These are phyloP conservation scores for Stratiolaelaps scimitus DNA, from an alignment of 1,140 invertebrate genomes.

Conservation along the genomic window DNA sequence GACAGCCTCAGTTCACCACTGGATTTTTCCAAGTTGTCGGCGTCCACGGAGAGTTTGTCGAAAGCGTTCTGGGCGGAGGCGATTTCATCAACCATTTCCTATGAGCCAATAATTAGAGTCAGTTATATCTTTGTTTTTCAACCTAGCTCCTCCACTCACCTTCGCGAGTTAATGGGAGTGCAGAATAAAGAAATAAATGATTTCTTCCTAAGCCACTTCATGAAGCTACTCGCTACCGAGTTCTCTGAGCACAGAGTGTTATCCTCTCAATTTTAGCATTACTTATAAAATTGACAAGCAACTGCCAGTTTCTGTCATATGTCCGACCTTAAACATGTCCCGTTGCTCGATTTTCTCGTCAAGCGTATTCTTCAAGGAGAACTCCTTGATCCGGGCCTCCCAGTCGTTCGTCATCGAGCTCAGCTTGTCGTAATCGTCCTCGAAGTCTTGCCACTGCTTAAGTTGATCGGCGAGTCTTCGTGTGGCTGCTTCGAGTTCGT, in stretches of 20 bases:
- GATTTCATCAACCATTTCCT: conserved; percentile 28
- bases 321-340: conserved; percentile 68
- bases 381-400: conserved; percentile 73
- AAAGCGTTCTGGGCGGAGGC: conserved; percentile 48
- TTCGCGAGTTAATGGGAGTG: too few species aligned
- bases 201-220: too few species aligned
- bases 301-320: not conserved
- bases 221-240: not conserved
- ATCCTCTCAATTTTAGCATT: not conserved
- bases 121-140: not conserved
- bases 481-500: conserved; percentile 54
- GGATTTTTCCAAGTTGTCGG: conserved; percentile 65
- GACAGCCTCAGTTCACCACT: conserved; percentile 77
- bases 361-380: conserved; percentile 62
- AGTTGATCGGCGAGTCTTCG: conserved; percentile 66
- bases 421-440: conserved; percentile 65
- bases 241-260: not conserved
- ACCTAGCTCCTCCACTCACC: too few species aligned
- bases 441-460: conserved; percentile 79
- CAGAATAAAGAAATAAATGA: too few species aligned
- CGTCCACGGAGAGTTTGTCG: conserved; percentile 73
- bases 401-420: conserved; percentile 70
- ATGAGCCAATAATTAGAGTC: not conserved
- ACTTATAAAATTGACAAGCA: conserved; percentile 10
- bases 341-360: conserved; percentile 82